Evolutionary conservation across 2,113 vertebrate species (phyloP).

Genomic region (Sceloporus tristichus): DNA sequence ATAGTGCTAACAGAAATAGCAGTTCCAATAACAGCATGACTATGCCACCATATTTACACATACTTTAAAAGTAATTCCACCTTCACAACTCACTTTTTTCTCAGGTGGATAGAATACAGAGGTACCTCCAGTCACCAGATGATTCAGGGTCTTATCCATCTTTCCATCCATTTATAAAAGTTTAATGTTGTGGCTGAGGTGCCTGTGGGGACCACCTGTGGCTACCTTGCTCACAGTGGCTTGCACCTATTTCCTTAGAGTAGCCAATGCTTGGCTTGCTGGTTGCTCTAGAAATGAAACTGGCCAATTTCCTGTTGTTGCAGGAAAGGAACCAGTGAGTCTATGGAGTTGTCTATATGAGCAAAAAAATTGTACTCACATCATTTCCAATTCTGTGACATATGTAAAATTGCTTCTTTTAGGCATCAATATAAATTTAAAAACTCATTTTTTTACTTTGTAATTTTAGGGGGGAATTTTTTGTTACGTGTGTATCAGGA

Average conservation of each 20-base stretch:
- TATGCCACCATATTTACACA: not conserved
- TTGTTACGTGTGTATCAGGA: no score
- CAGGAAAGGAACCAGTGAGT: not conserved
- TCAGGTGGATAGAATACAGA: not conserved
- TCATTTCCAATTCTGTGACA: no score
- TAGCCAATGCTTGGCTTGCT: not conserved
- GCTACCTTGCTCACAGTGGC: not conserved
- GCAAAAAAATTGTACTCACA: no score
- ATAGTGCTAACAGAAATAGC: not conserved
- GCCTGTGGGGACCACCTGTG: not conserved
- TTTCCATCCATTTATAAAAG: no score
- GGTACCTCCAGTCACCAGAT: not conserved
- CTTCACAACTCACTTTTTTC: not conserved
- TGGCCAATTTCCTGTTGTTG: not conserved
- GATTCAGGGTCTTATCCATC: not conserved
- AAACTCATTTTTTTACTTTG: no score
- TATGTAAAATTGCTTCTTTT: no score
- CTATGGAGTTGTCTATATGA: no score
- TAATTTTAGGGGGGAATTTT: no score
- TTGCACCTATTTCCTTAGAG: not conserved
- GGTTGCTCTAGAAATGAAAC: no score
- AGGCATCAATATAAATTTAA: no score
- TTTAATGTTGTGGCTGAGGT: no score
- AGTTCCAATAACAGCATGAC: not conserved
- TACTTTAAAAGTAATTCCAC: not conserved